Evolutionary conservation across 2,113 vertebrate genomes (phyloP), one percentile per base, ranked within the genome.

Genomic region (Syngnathus scovelli): DNA sequence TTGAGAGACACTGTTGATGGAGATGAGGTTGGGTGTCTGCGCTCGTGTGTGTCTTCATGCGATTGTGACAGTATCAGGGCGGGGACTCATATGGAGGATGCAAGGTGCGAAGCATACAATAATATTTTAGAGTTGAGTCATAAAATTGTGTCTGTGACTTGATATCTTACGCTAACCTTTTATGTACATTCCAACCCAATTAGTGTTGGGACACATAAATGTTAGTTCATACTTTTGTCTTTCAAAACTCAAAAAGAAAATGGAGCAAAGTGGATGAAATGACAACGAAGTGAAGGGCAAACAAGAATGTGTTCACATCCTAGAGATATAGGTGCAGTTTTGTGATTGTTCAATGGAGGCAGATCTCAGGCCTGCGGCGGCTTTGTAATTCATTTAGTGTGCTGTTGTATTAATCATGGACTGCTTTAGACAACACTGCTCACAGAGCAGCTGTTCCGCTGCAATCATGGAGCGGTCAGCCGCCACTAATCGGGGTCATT

Each of bases 401-500:
- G 70, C 66, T 83, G 83, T 82, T 81, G 82, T 89, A 88, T 89
- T 89, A 84, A 88, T 88, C 84, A 83, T 75, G 67, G 66, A 73
- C 74, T 75, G 77, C 72, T 82, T 76, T 59, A 74, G 83, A 87
- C 78, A 85, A 78, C 74, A 39, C 75, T 64, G 74, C 77, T 82
- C 70, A 74, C 62, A 75, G 74, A 84, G 87, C 83, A 79, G 85
- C 79, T 84, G 84, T 69, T 86, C 79, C 27, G 63, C 77, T 76
- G 61, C 82, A 84, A 83, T 85, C 80, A 86, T 75, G 81, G 78
- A 87, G 76, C 70, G 82, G 87, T 88, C 87, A 84, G 78, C 89
- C 61, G 77, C 81, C 80, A 64, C 82, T 90, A 89, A 90, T 89
- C 85, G 81, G 84, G 85, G 83, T 83, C 82, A 89, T 90, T 82